These are phyloP conservation scores for Limnodromus scolopaceus DNA, from an alignment of 2,797 vertebrate genomes.

Conservation along the genomic window DNA sequence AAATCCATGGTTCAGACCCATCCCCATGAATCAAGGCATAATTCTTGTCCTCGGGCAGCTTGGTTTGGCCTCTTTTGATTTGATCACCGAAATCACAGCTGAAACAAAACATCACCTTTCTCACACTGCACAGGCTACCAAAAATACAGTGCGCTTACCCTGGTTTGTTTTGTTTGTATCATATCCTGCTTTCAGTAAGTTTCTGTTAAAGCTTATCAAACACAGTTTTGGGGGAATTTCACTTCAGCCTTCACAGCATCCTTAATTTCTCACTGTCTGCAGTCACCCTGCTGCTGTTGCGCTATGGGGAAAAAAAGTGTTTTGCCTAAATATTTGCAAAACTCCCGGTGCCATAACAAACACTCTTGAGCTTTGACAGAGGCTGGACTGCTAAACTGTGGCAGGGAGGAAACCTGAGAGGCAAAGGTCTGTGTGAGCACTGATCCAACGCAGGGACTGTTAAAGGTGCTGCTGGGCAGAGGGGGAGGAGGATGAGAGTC, in stretches of 20 bases:
- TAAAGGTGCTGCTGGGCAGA: background rate
- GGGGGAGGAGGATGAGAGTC: background rate
- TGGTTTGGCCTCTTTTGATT: background rate
- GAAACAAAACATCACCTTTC: background rate
- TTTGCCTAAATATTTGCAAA: background rate
- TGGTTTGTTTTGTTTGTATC: background rate
- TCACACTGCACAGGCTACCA: background rate
- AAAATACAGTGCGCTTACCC: background rate
- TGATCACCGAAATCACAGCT: background rate
- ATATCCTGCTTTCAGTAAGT: background rate
- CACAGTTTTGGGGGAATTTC: background rate
- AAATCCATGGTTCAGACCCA: background rate
- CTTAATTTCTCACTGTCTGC: constrained; percentile 1
- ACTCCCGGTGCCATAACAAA: background rate
- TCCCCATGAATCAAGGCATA: background rate
- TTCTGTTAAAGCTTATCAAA: background rate
- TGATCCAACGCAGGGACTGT: background rate
- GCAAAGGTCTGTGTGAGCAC: background rate
- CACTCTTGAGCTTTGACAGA: background rate
- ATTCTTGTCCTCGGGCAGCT: background rate
- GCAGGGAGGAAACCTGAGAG: background rate
- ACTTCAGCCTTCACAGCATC: background rate
- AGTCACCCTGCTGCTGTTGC: background rate
- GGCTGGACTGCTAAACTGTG: background rate
- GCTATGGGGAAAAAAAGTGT: background rate